A percentile compares a stretch with the other conserved stretches of the same genome.
phyloP scores from a whole-genome alignment of 2,113 vertebrate genomes.

The Puma concolor region DNA sequence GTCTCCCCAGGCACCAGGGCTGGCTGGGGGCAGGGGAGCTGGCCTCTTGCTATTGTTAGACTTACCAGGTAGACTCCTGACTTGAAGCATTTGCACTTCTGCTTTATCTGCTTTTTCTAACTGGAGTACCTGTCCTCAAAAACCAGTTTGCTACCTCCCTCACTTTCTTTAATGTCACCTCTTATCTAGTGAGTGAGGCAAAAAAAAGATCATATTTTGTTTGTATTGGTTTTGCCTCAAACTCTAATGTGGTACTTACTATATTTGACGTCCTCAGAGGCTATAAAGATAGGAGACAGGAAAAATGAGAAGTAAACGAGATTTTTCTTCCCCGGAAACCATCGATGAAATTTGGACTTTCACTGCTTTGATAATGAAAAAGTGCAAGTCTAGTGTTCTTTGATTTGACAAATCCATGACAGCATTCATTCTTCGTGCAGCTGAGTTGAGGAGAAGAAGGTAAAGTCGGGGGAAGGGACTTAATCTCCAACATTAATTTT shows the following conservation, averaged over 20 bases:
- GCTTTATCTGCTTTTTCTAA: not conserved
- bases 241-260: not conserved
- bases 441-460: not conserved
- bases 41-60: not conserved
- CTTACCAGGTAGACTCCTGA: not conserved
- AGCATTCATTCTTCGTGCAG: not conserved
- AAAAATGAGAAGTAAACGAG: not conserved
- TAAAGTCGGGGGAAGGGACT: fast-evolving
- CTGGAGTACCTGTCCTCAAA: not conserved
- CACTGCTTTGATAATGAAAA: not conserved
- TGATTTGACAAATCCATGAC: not conserved
- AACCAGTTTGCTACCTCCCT: not conserved
- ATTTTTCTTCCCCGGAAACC: not conserved
- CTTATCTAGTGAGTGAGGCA: not conserved
- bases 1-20: too few species aligned
- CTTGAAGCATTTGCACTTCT: not conserved
- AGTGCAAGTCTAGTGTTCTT: not conserved
- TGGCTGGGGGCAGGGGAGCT: not conserved
- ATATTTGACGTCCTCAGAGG: not conserved
- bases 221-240: not conserved
- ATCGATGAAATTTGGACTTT: not conserved
- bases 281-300: not conserved
- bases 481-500: not conserved
- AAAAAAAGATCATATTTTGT: not conserved
- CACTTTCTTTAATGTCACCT: not conserved